These are phyloP conservation scores for Drosophila paulistorum DNA, from an alignment of 1,140 invertebrate genomes.

Conservation along the genomic window DNA sequence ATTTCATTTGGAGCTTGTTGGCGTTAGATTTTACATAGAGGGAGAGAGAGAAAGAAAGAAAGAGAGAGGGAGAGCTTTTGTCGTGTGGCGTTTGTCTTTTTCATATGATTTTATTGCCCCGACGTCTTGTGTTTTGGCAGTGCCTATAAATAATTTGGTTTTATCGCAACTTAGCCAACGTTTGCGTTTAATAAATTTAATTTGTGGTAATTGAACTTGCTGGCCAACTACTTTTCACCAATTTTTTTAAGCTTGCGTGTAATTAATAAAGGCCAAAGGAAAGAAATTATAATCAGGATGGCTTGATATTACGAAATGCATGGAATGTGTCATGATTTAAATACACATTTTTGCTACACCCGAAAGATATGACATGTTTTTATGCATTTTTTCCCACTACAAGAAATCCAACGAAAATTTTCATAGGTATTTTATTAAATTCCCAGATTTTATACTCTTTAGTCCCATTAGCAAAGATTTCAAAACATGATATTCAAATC, in stretches of 20 bases:
- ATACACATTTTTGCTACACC: too few species aligned
- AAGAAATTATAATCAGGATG: not conserved
- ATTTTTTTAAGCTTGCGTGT: conserved; percentile 50
- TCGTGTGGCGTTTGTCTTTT: conserved; percentile 48
- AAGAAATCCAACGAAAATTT: too few species aligned
- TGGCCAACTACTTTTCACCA: conserved; percentile 20
- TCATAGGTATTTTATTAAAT: too few species aligned
- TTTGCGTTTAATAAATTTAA: conserved; percentile 76
- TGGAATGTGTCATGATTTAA: not conserved
- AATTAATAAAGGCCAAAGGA: conserved; percentile 45
- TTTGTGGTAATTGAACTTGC: conserved; percentile 75
- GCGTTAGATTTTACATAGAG: conserved; percentile 15
- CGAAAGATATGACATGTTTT: too few species aligned
- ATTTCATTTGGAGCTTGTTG: conserved; percentile 70
- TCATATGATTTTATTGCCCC: conserved; percentile 55
- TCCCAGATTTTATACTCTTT: too few species aligned
- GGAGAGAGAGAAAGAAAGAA: not conserved
- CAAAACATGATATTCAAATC: too few species aligned
- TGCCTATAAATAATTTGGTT: conserved; percentile 73
- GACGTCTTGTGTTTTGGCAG: conserved; percentile 58
- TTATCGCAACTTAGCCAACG: conserved; percentile 54
- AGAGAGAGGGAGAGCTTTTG: conserved; percentile 24
- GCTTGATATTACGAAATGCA: not conserved
- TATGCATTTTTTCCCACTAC: too few species aligned
- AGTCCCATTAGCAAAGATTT: too few species aligned